These are phyloP conservation scores for Mustela lutreola DNA, from an alignment of 2,113 vertebrate species.

Conservation along the genomic window DNA sequence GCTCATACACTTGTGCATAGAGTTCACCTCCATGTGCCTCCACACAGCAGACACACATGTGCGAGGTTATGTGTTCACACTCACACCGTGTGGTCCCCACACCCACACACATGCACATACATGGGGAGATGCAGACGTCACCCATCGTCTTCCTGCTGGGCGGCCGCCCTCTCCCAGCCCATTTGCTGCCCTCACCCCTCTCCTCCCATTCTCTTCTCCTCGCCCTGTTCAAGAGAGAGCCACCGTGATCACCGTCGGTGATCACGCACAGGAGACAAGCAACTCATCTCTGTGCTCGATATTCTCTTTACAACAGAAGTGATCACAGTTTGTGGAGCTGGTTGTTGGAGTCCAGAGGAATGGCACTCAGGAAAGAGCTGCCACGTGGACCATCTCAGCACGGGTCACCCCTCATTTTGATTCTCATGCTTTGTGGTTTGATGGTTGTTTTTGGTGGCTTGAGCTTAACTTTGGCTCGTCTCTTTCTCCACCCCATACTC, in stretches of 20 bases:
- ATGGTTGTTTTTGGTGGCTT: neutral
- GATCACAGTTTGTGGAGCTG: no score
- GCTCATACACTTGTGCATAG: neutral
- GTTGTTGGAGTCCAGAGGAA: neutral
- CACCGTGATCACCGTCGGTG: neutral
- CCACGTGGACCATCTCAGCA: accelerated
- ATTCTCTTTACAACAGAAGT: neutral
- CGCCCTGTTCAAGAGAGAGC: accelerated
- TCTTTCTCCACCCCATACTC: neutral
- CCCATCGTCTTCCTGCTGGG: neutral
- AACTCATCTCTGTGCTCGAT: neutral
- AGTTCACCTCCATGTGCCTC: neutral
- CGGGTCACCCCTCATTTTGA: accelerated
- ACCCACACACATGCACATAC: neutral
- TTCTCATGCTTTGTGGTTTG: neutral
- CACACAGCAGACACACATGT: no score
- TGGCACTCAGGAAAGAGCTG: accelerated
- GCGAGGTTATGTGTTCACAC: no score
- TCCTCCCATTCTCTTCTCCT: neutral
- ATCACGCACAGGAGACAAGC: neutral
- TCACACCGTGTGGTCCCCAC: neutral
- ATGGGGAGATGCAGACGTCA: neutral
- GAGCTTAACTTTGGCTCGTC: neutral
- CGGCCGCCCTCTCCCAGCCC: neutral
- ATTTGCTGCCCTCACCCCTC: neutral